phyloP scores from a whole-genome alignment of 2,113 vertebrate genomes.

The Cephalopholis sonnerati region DNA sequence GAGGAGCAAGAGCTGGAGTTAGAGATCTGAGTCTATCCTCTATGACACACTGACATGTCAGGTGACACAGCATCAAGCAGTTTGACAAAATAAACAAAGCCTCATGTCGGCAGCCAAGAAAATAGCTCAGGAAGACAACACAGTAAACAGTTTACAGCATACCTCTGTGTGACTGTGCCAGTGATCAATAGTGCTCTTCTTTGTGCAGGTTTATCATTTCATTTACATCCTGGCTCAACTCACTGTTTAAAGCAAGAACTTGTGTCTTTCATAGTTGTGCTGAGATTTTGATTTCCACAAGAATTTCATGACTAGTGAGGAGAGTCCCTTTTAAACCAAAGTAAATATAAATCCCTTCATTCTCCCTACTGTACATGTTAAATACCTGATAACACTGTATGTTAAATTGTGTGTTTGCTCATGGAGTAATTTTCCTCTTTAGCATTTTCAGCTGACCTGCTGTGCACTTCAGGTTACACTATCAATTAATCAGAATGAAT shows the following conservation, averaged over 20 bases:
- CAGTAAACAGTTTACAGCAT: neutral
- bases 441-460: neutral
- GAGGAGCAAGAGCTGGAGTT: neutral
- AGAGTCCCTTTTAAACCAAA: neutral
- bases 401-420: too few species aligned
- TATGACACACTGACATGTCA: neutral
- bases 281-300: neutral
- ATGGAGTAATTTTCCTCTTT: neutral
- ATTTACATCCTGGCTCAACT: neutral
- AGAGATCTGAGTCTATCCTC: neutral
- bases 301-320: neutral
- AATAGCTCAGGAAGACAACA: neutral
- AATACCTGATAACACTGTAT: neutral
- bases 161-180: neutral
- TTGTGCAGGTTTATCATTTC: neutral
- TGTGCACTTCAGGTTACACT: neutral
- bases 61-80: neutral
- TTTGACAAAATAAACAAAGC: conserved; percentile 14
- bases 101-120: neutral
- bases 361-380: neutral
- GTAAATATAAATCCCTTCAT: neutral
- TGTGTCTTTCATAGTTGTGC: neutral
- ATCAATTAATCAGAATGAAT: neutral
- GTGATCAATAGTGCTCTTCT: conserved; percentile 12
- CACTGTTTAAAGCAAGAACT: neutral